phyloP scores from a whole-genome alignment of 2,888 invertebrate species.

The Mesodorylaimus sp. region DNA sequence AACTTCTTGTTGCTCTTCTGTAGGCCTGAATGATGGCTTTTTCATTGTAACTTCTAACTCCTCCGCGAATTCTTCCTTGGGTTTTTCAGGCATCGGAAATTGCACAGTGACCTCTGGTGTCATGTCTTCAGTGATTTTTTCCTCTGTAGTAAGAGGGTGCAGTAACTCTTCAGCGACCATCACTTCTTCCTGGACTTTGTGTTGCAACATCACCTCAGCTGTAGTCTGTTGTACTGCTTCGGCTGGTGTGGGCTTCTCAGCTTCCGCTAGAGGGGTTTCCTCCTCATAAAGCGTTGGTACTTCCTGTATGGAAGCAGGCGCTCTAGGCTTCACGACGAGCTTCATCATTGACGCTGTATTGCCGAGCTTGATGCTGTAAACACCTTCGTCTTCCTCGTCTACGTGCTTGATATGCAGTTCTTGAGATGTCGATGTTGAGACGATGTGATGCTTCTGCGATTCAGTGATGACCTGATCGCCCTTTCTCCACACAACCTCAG shows the following conservation, averaged over 20 bases:
- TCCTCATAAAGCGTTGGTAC: too few relatives aligned
- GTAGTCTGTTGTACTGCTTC: too few relatives aligned
- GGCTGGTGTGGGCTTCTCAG: too few relatives aligned
- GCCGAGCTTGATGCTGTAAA: constrained; percentile 25
- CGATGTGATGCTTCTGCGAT: background rate
- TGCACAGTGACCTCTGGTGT: constrained; percentile 64
- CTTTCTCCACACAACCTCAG: background rate
- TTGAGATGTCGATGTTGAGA: background rate
- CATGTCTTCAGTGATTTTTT: constrained; percentile 47
- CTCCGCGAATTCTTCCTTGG: constrained; percentile 39
- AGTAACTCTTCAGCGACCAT: too few relatives aligned
- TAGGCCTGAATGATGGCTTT: background rate
- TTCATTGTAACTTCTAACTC: background rate
- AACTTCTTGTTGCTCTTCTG: constrained; percentile 41
- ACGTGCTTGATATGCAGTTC: constrained; percentile 22
- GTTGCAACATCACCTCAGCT: too few relatives aligned
- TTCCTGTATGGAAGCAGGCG: too few relatives aligned
- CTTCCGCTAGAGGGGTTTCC: too few relatives aligned
- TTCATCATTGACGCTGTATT: background rate
- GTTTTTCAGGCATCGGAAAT: constrained; percentile 56
- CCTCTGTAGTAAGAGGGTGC: too few relatives aligned
- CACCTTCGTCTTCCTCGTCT: constrained; percentile 19
- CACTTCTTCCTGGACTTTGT: too few relatives aligned
- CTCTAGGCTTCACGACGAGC: background rate
- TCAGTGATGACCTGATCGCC: background rate